Percentiles rank a stretch among this genome's conserved stretches.
These are phyloP conservation scores for Exephanes ischioxanthus DNA, from an alignment of 2,888 invertebrate species.

Conservation along the genomic window DNA sequence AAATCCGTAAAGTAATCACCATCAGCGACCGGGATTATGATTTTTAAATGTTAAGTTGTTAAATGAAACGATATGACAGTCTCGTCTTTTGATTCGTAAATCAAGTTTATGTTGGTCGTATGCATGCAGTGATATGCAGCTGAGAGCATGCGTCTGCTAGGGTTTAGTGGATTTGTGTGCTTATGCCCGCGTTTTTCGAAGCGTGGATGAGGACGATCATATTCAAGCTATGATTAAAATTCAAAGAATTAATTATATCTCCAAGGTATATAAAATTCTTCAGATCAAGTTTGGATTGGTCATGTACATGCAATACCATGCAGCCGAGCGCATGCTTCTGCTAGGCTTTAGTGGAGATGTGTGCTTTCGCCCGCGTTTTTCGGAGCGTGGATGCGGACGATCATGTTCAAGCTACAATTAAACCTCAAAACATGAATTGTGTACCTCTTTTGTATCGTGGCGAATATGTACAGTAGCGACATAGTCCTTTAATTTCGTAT, in stretches of 20 bases:
- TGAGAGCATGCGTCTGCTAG: too few species aligned
- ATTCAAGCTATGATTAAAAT: too few species aligned
- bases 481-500: too few species aligned
- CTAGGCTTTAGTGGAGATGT: not conserved
- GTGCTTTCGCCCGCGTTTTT: slow-evolving; percentile 2
- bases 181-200: too few species aligned
- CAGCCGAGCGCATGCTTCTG: slow-evolving; percentile 14
- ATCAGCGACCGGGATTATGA: not conserved
- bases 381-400: slow-evolving; percentile 25
- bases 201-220: too few species aligned
- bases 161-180: too few species aligned
- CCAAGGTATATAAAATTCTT: too few species aligned
- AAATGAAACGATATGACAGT: not conserved
- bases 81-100: slow-evolving; percentile 3
- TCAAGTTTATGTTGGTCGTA: slow-evolving; percentile 28
- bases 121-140: slow-evolving; percentile 12
- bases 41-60: not conserved
- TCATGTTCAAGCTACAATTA: not conserved
- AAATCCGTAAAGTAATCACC: not conserved
- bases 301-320: not conserved
- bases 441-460: too few species aligned
- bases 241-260: too few species aligned
- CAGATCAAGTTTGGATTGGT: too few species aligned
- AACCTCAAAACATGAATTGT: not conserved
- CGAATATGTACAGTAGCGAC: too few species aligned